Base-by-base conservation (phyloP, 2,113 vertebrate species). In the Crypturellus undulatus region DNA sequence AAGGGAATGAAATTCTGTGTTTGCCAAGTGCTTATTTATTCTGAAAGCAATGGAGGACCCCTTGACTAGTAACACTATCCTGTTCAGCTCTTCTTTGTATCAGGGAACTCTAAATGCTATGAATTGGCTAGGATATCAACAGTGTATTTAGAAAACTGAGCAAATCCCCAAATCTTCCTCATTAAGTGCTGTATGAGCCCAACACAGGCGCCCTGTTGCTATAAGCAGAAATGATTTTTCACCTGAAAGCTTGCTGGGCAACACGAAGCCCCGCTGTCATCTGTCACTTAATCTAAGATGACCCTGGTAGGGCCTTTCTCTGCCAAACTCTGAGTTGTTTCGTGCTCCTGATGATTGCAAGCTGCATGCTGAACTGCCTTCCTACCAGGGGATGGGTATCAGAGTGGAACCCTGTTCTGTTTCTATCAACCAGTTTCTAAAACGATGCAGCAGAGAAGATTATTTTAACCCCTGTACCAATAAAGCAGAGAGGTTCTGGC, bases 41-140 rank as follows among this genome's bases (percentile, higher is more conserved):
- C 72, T 84, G 77, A 93, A 95, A 86, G 43, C 65, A 81, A 62
- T 45, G 6, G 43, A 94, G 34, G 82, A 59, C 42, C 25, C 47
- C 58, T 47, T 58, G 80, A 91, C 51, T 10, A 67, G 11, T 60
- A 58, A 75, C 2, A 18, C 28, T 83, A 4, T 19, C 25, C 30
- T 45, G 14, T 32, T 81, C 4, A 3, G 3, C 80, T n/a, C 52
- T 26, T 67, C 38, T 75, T 81, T 89, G 78, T 65, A 25, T 30
- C 56, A 52, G 6, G 64, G 77, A 88, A 65, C 51, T 94, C 59
- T 65, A 78, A 62, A 32, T 86, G 17, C 58, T 80, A 52, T 84
- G n/a, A 56, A 75, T 68, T 1, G 4, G 8, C 2, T 56, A 20
- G 51, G 51, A 64, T 8, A 52, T 14, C 58, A 68, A 12, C 7